Conservation (phyloP, 2,113 vertebrate species). For the Zingel zingel region DNA sequence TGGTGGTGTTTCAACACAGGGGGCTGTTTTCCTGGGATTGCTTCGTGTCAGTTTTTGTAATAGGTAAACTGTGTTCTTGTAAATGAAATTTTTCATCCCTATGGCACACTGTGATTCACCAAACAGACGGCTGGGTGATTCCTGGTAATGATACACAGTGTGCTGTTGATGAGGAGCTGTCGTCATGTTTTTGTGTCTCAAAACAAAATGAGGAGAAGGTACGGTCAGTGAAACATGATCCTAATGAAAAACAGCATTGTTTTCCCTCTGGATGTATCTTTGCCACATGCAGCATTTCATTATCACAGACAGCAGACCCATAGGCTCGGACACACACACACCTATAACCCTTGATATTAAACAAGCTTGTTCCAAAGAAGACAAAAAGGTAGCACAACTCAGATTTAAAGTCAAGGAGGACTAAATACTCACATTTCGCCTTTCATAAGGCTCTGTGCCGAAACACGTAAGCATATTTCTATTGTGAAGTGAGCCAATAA, state of each 20-base stretch:
- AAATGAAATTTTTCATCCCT: constrained; percentile 59
- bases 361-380: too few species aligned
- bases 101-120: constrained; percentile 45
- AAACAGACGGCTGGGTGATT: constrained; percentile 62
- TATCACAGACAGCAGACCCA: constrained; percentile 61
- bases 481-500: too few species aligned
- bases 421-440: too few species aligned
- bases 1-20: constrained; percentile 23
- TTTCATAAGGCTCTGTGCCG: too few species aligned
- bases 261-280: constrained; percentile 49
- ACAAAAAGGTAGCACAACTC: too few species aligned
- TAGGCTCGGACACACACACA: constrained; percentile 17
- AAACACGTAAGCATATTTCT: too few species aligned
- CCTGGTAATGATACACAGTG: constrained; percentile 57
- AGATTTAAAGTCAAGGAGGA: too few species aligned
- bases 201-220: constrained; percentile 51
- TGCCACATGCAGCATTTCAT: constrained; percentile 64
- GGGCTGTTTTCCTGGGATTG: constrained; percentile 38
- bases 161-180: constrained; percentile 61
- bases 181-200: constrained; percentile 44
- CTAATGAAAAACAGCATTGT: constrained; percentile 65
- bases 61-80: constrained; percentile 51
- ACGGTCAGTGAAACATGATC: constrained; percentile 57
- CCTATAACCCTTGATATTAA: constrained; percentile 26
- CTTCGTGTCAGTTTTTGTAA: constrained; percentile 38